These are phyloP conservation scores for Glaucidium brasilianum DNA, from an alignment of 2,113 vertebrate species.

Conservation along the genomic window DNA sequence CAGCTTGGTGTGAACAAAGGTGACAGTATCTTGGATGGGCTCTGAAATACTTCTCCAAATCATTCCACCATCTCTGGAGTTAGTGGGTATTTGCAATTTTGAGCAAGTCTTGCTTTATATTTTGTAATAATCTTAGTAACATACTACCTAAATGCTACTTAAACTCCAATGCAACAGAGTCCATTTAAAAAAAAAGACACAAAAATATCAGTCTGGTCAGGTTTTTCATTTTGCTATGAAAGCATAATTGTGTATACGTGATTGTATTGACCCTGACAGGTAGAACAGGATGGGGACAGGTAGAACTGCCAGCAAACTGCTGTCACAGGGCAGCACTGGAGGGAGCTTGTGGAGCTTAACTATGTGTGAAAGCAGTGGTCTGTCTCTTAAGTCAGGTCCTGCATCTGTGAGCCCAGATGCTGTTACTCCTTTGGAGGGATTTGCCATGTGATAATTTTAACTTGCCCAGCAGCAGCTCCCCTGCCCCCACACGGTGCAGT, in stretches of 20 bases:
- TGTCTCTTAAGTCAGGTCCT: background rate
- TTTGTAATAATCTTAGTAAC: background rate
- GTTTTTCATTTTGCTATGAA: background rate
- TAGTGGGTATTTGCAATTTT: background rate
- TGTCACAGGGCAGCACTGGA: background rate
- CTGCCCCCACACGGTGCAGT: fast-evolving
- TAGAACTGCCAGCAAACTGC: background rate
- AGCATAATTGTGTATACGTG: fast-evolving
- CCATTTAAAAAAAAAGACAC: background rate
- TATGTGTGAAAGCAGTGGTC: no score
- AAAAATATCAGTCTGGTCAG: background rate
- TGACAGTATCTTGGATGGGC: fast-evolving
- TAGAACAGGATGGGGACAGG: background rate
- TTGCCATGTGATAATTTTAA: fast-evolving
- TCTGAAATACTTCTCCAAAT: background rate
- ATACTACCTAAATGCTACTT: fast-evolving
- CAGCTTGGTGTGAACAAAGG: background rate
- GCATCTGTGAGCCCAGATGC: background rate
- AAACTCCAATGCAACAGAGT: background rate
- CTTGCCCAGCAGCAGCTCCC: background rate
- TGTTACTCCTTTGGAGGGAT: background rate
- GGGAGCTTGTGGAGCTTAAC: background rate
- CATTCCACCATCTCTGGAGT: background rate
- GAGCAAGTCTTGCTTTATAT: background rate
- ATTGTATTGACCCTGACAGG: background rate